Base-by-base conservation (phyloP, 1,140 invertebrate genomes). In the Vollenhovia emeryi region DNA sequence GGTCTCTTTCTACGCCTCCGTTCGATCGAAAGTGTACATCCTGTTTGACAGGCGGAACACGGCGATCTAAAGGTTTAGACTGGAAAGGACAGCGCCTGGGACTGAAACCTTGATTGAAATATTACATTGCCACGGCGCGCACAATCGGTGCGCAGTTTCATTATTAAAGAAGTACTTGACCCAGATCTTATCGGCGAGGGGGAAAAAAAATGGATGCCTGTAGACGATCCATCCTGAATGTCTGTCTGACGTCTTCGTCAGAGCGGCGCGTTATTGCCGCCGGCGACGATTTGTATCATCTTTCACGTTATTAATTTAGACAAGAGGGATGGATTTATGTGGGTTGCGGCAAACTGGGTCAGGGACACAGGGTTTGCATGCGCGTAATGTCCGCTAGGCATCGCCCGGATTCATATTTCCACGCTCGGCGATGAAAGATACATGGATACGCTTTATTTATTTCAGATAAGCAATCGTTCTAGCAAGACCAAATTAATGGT, bases 101-200 rank as follows among this genome's bases (percentile, higher is more conserved):
- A 71, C 84, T 57, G 80, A 62, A 90, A 86, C 89, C 89, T 90
- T 87, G 85, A 85, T 90, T 90, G 79, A 89, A 79, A 89, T 90
- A 90, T 90, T 90, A 85, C 69, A 76, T 90, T 89, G 79, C 88
- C 68, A 87, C 79, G 74, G 73, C 57, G 59, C 78, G 59, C 48
- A 75, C 60, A 82, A 86, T 86, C 85, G 50, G 33, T 36, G 69
- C 80, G 73, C 40, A 60, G 73, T 89, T 90, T 90, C 89, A 90
- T 83, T 71, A 73, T 57, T 89, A 82, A 85, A 79, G 85, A 84
- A 75, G 89, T 80, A 87, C 87, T 89, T 89, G 87, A 89, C 88
- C 87, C n/a, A 84, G 79, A 85, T 90, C 45, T 66, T 82, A 74
- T 68, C 73, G 21, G n/a, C 55, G 40, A 89, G 68, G 60, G n/a